Base-by-base conservation (phyloP, 2,888 invertebrate species). In the Stratiomys singularior region DNA sequence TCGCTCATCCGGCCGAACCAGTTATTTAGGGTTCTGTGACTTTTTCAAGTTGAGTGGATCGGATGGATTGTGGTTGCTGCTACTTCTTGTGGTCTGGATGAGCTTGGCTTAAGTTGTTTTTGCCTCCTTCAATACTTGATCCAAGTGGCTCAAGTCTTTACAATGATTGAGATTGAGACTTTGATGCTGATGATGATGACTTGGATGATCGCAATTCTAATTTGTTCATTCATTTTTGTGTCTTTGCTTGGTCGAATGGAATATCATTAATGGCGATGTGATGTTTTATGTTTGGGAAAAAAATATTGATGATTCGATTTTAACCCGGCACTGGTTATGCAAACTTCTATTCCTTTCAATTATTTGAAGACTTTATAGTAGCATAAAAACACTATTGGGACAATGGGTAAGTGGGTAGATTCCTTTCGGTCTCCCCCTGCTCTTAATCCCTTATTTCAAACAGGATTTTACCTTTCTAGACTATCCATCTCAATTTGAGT, bases 1-100 rank as follows among this genome's bases (percentile, higher is more conserved):
- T 71, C 71, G 71, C 71, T 71, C 71, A 71, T 71, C 47, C 71
- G 71, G 71, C 71, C 52, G 71, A 71, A 71, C 71, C 71, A 47
- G 71, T 71, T 71, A 47, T 25, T 21, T 47, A n/a, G 44, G 25
- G 27, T 71, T 71, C 71, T 28, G 18, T 71, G 71, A 71, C 71
- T 71, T 23, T n/a, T 60, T 60, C 60, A 15, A 11, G 60, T 60
- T 7, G 23, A 27, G 30, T 30, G 64, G 30, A 64, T 28, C 15
- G 64, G 64, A 23, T 60, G 23, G 18, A 60, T 11, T 23, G 60
- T 60, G 5, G 11, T 7, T 60, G 56, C 56, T n/a, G 60, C 60
- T 25, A 60, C 64, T 60, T 67, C 67, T 71, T n/a, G 47, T 21
- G 67, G 13, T 44, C 60, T 4, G 7, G 21, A 18, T 28, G 44